These are phyloP conservation scores for Austrofundulus limnaeus DNA, from an alignment of 2,113 vertebrate species.

Conservation along the genomic window DNA sequence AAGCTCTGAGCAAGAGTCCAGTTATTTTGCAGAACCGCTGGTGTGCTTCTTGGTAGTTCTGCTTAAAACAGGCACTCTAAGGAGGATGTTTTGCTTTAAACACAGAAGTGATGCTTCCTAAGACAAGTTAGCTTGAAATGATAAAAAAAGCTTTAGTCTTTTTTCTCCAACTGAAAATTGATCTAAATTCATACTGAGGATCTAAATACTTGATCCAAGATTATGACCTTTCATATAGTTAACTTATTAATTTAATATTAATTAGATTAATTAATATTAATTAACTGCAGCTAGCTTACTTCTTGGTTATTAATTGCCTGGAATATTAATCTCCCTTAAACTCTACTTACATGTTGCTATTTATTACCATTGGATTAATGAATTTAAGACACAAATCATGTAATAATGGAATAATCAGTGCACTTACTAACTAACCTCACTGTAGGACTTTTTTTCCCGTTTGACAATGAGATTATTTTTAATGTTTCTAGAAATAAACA, in stretches of 20 bases:
- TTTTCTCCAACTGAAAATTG: constrained; percentile 14
- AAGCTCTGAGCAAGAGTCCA: constrained; percentile 1
- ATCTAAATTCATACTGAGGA: background rate
- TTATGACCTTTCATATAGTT: constrained; percentile 61
- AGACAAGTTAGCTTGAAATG: background rate
- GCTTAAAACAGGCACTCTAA: too few species aligned
- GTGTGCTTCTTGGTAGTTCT: too few species aligned
- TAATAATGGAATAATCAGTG: constrained; percentile 27
- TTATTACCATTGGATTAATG: constrained; percentile 39
- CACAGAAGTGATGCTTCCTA: background rate
- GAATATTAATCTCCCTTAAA: constrained; percentile 67
- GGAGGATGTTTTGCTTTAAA: background rate
- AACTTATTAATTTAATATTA: constrained; percentile 68
- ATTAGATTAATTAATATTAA: constrained; percentile 71
- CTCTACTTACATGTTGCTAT: constrained; percentile 47
- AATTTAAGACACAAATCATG: constrained; percentile 32
- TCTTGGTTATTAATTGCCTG: constrained; percentile 60
- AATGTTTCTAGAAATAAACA: too few species aligned
- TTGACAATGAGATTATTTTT: background rate
- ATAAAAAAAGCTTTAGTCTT: background rate
- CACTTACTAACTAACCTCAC: constrained; percentile 10
- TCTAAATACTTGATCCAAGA: constrained; percentile 26
- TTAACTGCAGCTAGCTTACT: constrained; percentile 56
- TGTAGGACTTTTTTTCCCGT: background rate
- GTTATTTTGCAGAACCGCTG: background rate